Evolutionary conservation across 2,888 invertebrate species (phyloP).

Genomic region (Zygaena filipendulae): DNA sequence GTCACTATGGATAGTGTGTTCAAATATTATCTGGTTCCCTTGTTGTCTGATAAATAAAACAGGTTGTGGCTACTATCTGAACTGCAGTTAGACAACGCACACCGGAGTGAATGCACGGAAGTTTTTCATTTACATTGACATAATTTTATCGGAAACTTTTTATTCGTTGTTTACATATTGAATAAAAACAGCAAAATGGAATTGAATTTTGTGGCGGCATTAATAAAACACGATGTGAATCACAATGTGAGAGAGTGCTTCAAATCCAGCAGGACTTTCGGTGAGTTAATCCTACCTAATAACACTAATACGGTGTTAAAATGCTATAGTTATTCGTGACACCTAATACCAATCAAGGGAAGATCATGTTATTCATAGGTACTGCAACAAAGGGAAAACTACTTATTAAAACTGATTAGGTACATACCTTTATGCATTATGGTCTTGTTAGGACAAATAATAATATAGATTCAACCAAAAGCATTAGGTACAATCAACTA

Average conservation of each 20-base stretch:
- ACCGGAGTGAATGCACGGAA: constrained; percentile 26
- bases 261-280: constrained; percentile 55
- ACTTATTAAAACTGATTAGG: no score
- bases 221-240: constrained; percentile 60
- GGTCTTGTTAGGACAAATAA: no score
- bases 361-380: no score
- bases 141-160: constrained; percentile 3
- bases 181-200: constrained; percentile 37
- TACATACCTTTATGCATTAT: no score
- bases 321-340: no score
- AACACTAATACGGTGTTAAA: not conserved
- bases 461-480: no score
- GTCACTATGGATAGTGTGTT: no score
- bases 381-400: no score
- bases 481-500: no score
- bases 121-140: no score
- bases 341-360: no score
- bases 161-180: no score
- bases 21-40: constrained; percentile 26
- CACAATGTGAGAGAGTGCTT: constrained; percentile 63
- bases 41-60: constrained; percentile 38
- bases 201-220: constrained; percentile 49
- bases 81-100: constrained; percentile 30
- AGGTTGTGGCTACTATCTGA: constrained; percentile 36
- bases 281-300: constrained; percentile 29